Evolutionary conservation across 2,888 invertebrate genomes (phyloP).

Genomic region (Reticulitermes lucifugus): DNA sequence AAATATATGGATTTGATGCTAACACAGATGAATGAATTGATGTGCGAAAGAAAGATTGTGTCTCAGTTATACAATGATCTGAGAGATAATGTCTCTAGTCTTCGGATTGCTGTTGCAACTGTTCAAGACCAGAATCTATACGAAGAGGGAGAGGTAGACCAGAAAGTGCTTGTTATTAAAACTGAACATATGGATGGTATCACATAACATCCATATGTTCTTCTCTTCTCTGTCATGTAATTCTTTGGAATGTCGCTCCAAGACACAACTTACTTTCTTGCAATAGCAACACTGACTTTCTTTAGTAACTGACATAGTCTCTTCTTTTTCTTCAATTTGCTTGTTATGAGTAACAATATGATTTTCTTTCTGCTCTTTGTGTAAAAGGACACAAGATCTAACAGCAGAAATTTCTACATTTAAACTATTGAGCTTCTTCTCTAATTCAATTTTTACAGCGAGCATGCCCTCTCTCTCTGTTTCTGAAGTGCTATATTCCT

Average conservation of each 20-base stretch:
- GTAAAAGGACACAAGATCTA: background rate
- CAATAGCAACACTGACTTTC: background rate
- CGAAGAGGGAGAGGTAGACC: background rate
- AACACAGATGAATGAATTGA: background rate
- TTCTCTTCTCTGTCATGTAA: background rate
- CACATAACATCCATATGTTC: no score
- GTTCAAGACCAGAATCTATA: background rate
- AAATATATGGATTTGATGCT: background rate
- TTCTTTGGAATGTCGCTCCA: background rate
- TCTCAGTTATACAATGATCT: background rate
- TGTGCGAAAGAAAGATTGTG: background rate
- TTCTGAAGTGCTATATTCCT: background rate
- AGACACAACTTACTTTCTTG: background rate
- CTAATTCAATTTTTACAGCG: background rate
- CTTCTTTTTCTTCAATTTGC: slow-evolving; percentile 1
- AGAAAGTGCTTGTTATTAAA: no score
- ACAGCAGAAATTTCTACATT: background rate
- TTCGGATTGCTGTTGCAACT: background rate
- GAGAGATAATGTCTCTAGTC: background rate
- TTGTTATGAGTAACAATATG: background rate
- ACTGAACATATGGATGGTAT: background rate
- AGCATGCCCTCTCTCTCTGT: background rate
- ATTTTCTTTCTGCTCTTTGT: background rate
- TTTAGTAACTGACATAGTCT: background rate
- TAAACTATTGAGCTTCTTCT: background rate